phyloP scores from a whole-genome alignment of 2,888 invertebrate genomes.

The Cheilosia urbana region DNA sequence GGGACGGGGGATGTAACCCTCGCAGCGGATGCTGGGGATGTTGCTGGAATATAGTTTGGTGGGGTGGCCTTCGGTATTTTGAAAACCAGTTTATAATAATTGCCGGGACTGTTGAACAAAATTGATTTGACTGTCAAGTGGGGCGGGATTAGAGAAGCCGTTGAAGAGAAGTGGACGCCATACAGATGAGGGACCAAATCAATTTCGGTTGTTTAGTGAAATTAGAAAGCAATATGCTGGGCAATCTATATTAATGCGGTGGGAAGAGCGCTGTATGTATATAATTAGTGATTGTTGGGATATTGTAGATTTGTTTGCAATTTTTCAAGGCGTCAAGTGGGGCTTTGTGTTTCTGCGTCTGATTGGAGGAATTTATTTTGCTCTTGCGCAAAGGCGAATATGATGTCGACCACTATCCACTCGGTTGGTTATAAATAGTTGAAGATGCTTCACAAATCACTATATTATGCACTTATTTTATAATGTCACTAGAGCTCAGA shows the following conservation, averaged over 20 bases:
- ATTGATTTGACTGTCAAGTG: slow-evolving; percentile 65
- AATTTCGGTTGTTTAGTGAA: slow-evolving; percentile 30
- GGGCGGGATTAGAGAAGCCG: slow-evolving; percentile 23
- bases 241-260: slow-evolving; percentile 50
- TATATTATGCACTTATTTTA: too few relatives aligned
- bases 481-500: too few relatives aligned
- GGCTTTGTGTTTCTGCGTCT: too few relatives aligned
- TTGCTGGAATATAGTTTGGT: background rate
- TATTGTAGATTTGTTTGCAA: too few relatives aligned
- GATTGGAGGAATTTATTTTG: too few relatives aligned
- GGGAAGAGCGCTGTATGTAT: background rate
- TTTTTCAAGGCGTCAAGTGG: too few relatives aligned
- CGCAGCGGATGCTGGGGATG: slow-evolving; percentile 33
- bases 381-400: too few relatives aligned
- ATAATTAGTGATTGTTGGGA: too few relatives aligned
- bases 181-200: background rate
- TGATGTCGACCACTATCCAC: too few relatives aligned
- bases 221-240: slow-evolving; percentile 41
- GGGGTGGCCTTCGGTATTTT: slow-evolving; percentile 25
- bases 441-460: too few relatives aligned
- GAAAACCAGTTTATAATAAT: slow-evolving; percentile 65
- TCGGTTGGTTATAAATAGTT: too few relatives aligned
- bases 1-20: slow-evolving; percentile 24
- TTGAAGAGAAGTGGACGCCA: background rate
- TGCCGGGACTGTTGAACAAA: slow-evolving; percentile 32